Conservation (phyloP, 2,888 invertebrate genomes). For the Lasius platythorax region DNA sequence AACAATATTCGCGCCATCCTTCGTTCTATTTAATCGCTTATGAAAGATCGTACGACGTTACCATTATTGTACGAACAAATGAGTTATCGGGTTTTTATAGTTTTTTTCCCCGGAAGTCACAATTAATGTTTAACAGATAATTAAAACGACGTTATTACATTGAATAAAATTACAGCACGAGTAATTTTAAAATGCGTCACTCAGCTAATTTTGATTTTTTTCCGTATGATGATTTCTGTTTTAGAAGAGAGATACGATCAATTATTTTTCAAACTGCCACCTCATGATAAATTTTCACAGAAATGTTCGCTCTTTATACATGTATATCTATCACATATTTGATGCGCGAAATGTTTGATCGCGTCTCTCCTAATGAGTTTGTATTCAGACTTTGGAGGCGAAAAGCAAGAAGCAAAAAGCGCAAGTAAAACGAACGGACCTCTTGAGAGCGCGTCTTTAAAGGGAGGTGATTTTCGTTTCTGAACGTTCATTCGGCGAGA, state of each 20-base stretch:
- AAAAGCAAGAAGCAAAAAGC: neutral
- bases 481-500: neutral
- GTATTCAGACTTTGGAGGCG: too few species aligned
- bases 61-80: neutral
- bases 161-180: conserved; percentile 18
- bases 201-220: conserved; percentile 3
- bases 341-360: neutral
- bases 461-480: conserved; percentile 3
- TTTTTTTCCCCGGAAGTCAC: neutral
- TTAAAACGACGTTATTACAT: conserved; percentile 7
- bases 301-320: neutral
- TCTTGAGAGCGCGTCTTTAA: conserved; percentile 1
- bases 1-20: neutral
- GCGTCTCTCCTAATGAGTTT: neutral
- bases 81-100: too few species aligned
- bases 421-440: neutral
- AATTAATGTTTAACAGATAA: conserved; percentile 17
- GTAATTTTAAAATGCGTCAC: conserved; percentile 22
- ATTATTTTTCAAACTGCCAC: neutral
- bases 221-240: neutral
- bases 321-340: neutral
- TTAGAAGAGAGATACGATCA: neutral
- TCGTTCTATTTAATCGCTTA: neutral
- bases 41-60: neutral
- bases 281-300: neutral